Conservation (phyloP, 2,797 vertebrate species). For the Ctenosaura bakeri region DNA sequence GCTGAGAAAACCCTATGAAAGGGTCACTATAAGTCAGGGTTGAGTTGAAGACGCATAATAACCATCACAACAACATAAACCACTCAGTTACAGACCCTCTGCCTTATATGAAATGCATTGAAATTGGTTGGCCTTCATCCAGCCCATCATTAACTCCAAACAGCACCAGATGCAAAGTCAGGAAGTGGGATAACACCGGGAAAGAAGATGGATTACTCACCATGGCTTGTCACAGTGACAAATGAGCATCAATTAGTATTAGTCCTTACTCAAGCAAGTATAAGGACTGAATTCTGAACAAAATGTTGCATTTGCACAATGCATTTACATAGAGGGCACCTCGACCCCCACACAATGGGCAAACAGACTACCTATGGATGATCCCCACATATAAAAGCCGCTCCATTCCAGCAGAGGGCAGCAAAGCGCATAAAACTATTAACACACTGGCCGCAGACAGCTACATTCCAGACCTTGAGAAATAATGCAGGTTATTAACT, state of each 20-base stretch:
- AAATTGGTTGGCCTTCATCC: neutral
- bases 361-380: neutral
- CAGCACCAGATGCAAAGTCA: neutral
- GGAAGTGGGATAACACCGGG: neutral
- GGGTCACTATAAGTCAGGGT: no score
- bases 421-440: neutral
- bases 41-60: no score
- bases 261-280: neutral
- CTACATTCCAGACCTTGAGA: neutral
- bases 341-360: neutral
- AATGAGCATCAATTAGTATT: neutral
- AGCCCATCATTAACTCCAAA: neutral
- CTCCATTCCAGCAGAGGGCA: slow-evolving; percentile 10
- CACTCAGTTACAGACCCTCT: neutral
- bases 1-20: no score
- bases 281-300: neutral
- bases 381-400: accelerated
- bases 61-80: neutral
- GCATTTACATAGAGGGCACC: neutral
- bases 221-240: neutral
- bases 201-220: neutral
- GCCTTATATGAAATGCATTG: neutral
- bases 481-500: slow-evolving; percentile 32
- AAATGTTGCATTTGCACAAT: neutral
- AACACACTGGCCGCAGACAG: accelerated